phyloP scores from a whole-genome alignment of 2,797 vertebrate genomes.

The Poecilia velifera region DNA sequence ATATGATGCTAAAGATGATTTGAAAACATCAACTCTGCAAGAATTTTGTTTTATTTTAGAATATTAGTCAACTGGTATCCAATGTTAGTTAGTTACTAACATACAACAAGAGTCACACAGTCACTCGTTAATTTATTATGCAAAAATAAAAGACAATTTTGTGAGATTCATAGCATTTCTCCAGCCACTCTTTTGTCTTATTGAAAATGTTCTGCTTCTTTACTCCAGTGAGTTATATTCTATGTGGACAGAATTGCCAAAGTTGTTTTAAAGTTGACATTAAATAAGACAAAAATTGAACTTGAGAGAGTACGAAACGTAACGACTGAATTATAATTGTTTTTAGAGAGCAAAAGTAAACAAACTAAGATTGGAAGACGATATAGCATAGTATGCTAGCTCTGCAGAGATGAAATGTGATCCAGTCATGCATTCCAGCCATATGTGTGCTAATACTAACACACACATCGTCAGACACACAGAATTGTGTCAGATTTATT shows the following conservation, averaged over 20 bases:
- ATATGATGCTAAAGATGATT: not conserved
- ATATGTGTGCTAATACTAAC: constrained; percentile 12
- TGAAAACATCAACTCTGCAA: not conserved
- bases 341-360: not conserved
- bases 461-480: not conserved
- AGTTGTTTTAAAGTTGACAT: not conserved
- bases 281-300: not conserved
- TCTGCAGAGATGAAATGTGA: constrained; percentile 33
- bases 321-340: not conserved
- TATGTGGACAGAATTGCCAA: not conserved
- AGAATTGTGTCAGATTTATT: not conserved
- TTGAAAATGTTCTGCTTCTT: not conserved
- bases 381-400: not conserved
- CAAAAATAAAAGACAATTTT: not conserved
- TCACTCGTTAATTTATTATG: not conserved
- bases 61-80: not conserved
- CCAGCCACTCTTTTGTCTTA: not conserved
- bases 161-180: not conserved
- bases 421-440: constrained; percentile 29
- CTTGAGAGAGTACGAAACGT: not conserved
- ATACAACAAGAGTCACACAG: not conserved
- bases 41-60: not conserved
- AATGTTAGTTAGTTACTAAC: not conserved
- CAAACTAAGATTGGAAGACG: not conserved
- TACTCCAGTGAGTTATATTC: not conserved